Evolutionary conservation across 2,797 vertebrate genomes (phyloP).

Genomic region (Crypturellus tataupa): DNA sequence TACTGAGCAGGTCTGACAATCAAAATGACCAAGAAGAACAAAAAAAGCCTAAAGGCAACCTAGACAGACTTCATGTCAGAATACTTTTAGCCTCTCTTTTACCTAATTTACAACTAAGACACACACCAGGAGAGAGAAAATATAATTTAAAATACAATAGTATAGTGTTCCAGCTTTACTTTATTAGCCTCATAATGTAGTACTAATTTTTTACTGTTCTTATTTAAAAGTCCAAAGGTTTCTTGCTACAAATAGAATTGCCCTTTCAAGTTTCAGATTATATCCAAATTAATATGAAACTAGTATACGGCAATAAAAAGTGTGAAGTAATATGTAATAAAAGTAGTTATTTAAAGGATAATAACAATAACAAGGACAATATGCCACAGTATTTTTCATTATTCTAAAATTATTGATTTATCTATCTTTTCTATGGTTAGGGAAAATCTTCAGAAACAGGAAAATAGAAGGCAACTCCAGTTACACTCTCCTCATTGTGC

Average conservation of each 20-base stretch:
- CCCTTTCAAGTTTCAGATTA: slow-evolving; percentile 2
- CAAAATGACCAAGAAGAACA: neutral
- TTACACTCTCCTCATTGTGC: neutral
- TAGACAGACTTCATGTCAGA: neutral
- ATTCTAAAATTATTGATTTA: neutral
- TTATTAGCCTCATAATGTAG: slow-evolving; percentile 11
- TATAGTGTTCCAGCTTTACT: neutral
- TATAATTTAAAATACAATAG: neutral
- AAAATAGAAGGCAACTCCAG: neutral
- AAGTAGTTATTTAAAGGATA: neutral
- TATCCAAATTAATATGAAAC: slow-evolving; percentile 4
- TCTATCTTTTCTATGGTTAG: neutral
- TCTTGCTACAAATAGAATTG: neutral
- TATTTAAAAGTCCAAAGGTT: neutral
- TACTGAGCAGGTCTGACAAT: neutral
- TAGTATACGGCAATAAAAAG: neutral
- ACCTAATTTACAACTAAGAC: neutral
- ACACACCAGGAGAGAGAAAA: neutral
- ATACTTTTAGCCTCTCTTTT: neutral
- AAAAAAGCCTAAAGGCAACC: neutral
- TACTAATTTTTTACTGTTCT: slow-evolving; percentile 16
- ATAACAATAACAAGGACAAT: neutral
- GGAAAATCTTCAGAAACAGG: neutral
- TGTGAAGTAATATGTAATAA: neutral
- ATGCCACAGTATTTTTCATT: neutral